phyloP scores from a whole-genome alignment of 2,888 invertebrate species.

The Cephus spinipes region DNA sequence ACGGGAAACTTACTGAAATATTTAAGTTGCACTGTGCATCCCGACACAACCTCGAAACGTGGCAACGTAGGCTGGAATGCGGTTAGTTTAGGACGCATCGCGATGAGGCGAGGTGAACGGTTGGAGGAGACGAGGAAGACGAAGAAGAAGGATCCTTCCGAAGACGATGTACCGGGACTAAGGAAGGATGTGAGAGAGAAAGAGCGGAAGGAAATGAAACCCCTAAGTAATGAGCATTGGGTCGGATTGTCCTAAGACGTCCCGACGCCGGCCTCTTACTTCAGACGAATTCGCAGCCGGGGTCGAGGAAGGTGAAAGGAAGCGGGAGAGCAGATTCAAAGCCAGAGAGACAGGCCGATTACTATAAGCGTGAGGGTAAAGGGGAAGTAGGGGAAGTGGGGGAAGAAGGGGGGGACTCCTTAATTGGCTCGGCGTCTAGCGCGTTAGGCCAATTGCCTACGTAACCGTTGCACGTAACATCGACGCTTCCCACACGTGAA shows the following conservation, averaged over 20 bases:
- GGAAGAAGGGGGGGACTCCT: slow-evolving; percentile 42
- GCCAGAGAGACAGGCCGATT: background rate
- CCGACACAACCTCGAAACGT: slow-evolving; percentile 38
- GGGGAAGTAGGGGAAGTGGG: slow-evolving; percentile 21
- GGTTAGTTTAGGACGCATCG: slow-evolving; percentile 43
- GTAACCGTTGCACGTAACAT: slow-evolving; percentile 44
- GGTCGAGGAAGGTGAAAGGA: background rate
- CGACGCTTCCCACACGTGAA: slow-evolving; percentile 52
- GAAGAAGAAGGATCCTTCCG: background rate
- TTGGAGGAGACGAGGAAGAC: background rate
- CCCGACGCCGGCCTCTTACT: background rate
- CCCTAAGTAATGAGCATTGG: background rate
- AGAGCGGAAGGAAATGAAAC: background rate
- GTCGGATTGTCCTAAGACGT: background rate
- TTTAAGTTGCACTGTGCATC: background rate
- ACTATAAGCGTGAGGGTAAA: background rate
- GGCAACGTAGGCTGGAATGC: slow-evolving; percentile 57
- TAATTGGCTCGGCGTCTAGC: slow-evolving; percentile 55
- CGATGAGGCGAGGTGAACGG: background rate
- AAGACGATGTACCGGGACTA: background rate
- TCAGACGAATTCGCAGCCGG: background rate
- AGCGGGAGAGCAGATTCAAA: background rate
- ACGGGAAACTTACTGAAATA: background rate
- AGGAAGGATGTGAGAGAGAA: background rate
- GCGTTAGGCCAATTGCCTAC: slow-evolving; percentile 54